Evolutionary conservation across 2,113 vertebrate genomes (phyloP).

Genomic region (Melanostigma gelatinosum): DNA sequence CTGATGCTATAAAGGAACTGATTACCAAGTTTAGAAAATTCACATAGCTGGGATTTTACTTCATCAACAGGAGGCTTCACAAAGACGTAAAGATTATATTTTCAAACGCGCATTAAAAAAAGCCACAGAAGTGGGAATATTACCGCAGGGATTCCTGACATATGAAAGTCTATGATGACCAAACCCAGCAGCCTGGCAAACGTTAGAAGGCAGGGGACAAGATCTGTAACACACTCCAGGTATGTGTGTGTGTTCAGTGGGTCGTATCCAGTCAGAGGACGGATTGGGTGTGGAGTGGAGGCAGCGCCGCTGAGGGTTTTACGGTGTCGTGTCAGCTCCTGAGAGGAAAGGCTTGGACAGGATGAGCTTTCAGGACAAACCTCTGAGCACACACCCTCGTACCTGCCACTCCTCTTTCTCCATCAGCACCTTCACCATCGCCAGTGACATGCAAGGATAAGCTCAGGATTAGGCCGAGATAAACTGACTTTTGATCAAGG

Average conservation of each 20-base stretch:
- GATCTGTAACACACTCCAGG: constrained; percentile 2
- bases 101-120: background rate
- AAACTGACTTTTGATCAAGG: background rate
- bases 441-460: background rate
- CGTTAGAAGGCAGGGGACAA: background rate
- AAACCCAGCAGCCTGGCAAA: background rate
- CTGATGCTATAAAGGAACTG: constrained; percentile 61
- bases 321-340: constrained; percentile 49
- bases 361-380: constrained; percentile 58
- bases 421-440: background rate
- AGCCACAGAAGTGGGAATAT: background rate
- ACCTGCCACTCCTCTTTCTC: constrained; percentile 35
- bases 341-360: constrained; percentile 56
- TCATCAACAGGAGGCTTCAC: constrained; percentile 59
- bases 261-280: constrained; percentile 33
- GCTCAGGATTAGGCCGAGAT: background rate
- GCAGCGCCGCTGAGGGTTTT: constrained; percentile 57
- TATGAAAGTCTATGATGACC: background rate
- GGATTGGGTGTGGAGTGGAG: constrained; percentile 53
- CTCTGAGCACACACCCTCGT: constrained; percentile 38
- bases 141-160: background rate
- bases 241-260: constrained; percentile 27
- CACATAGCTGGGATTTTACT: constrained; percentile 48
- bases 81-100: constrained; percentile 24
- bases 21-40: constrained; percentile 69